Conservation (phyloP, 2,113 vertebrate genomes). For the Calidris pygmaea region DNA sequence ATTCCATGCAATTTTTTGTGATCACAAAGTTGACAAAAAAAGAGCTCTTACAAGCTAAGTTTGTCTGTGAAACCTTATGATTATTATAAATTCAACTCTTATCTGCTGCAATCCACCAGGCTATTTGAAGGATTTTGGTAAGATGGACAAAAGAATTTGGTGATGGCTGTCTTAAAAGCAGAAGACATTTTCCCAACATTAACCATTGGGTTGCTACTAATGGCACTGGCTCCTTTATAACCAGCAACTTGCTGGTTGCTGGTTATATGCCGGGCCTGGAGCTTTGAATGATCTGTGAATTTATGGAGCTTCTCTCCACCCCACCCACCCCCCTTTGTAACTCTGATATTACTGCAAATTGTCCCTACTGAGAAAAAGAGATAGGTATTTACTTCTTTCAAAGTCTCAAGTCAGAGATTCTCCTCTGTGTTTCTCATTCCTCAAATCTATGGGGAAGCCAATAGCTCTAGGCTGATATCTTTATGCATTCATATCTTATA, state of each 20-base stretch:
- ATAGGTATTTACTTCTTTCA: slow-evolving; percentile 23
- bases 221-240: neutral
- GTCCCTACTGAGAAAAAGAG: neutral
- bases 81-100: neutral
- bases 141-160: neutral
- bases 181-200: neutral
- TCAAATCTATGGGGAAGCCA: slow-evolving; percentile 34
- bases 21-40: neutral
- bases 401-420: neutral
- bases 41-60: neutral
- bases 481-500: slow-evolving; percentile 46
- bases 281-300: neutral
- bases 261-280: neutral
- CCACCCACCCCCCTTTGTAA: neutral
- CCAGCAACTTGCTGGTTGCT: too few relatives aligned
- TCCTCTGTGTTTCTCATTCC: slow-evolving; percentile 18
- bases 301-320: neutral
- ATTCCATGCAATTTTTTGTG: slow-evolving; percentile 10
- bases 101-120: neutral
- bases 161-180: neutral
- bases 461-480: slow-evolving; percentile 32
- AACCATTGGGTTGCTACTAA: neutral
- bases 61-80: neutral
- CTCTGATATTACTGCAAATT: neutral
- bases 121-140: neutral